Base-by-base conservation (phyloP, 2,888 invertebrate genomes). In the Pyrrhia umbra region DNA sequence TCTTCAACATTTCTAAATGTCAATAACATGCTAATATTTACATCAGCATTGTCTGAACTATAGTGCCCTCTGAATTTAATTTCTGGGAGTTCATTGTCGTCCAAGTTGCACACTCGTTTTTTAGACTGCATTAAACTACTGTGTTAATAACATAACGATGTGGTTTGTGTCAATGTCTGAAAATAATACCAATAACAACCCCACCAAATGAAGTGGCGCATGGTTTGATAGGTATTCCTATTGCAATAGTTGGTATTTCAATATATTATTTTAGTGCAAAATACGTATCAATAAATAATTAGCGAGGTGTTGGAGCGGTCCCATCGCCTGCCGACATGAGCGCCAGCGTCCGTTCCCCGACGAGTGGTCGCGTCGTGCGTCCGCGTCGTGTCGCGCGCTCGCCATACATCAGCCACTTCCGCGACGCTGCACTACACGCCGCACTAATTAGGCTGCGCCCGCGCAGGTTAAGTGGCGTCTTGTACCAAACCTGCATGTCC, bases 401-500 rank as follows among this genome's bases (percentile, higher is more conserved):
- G 37, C 43, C 34, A 68, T 34, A 74, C 40, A 52, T 68, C 52
- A 57, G 51, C 15, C 46, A 39, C 57, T 73, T 73, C 73, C 73
- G 66, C 51, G 43, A 56, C 56, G 55, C 55, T 47, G 39, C 56
- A 61, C 25, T 55, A 73, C 73, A 73, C 45, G 60, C 34, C 60
- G 58, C 51, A 74, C 77, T 73, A 73, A 73, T 77, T 77, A 73
- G 68, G 27, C 61, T 52, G 50, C 55, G 67, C 78, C 39, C 46
- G 58, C 67, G 72, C 54, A 62, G 82, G 80, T 75, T 81, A 77
- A 81, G 54, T 69, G 79, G 49, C 50, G 47, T 56, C 67, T 57
- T 80, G 78, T 72, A 54, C 63, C 39, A 49, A 42, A 67, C 65
- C 42, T 6, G 61, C 61, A 47, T 71, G 78, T 67, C 55, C 47